phyloP scores from a whole-genome alignment of 1,140 invertebrate species.

The Zaprionus gabonicus region DNA sequence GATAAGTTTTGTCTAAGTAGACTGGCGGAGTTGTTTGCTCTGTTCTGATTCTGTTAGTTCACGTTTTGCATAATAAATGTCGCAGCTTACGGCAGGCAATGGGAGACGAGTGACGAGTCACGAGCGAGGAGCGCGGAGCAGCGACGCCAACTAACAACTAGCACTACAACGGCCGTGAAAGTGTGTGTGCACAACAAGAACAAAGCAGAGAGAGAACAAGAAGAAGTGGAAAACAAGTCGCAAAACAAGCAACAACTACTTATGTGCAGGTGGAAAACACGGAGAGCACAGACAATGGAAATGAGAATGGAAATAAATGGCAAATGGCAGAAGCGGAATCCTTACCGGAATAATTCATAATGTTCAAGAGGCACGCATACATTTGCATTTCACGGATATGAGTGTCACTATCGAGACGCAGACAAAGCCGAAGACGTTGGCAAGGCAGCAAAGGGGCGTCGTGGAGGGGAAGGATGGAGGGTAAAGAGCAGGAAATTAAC shows the following conservation, averaged over 20 bases:
- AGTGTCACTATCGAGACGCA: conserved; percentile 75
- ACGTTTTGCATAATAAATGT: conserved; percentile 78
- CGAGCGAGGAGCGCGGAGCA: not conserved
- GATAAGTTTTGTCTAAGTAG: conserved; percentile 7
- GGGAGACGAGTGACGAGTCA: not conserved
- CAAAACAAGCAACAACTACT: conserved; percentile 75
- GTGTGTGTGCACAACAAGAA: conserved; percentile 18
- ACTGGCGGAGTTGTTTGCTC: conserved; percentile 42
- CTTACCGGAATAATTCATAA: conserved; percentile 81
- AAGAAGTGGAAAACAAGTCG: conserved; percentile 62
- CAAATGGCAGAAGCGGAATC: conserved; percentile 74
- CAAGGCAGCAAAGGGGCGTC: not conserved
- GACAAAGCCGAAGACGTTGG: conserved; percentile 19
- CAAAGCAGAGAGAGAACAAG: conserved; percentile 10
- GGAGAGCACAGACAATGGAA: conserved; percentile 56
- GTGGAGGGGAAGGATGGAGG: too few species aligned
- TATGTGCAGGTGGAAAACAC: conserved; percentile 63
- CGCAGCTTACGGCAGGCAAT: conserved; percentile 52
- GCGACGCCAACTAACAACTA: conserved; percentile 23
- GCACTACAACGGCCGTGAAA: conserved; percentile 61
- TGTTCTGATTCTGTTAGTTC: conserved; percentile 58
- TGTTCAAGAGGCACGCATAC: conserved; percentile 81
- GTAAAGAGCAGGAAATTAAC: conserved; percentile 38
- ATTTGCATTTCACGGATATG: conserved; percentile 80
- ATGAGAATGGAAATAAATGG: conserved; percentile 54